Evolutionary conservation across 2,888 invertebrate species (phyloP), one percentile per base, ranked within the genome.

Genomic region (Neoscelio sp.): DNA sequence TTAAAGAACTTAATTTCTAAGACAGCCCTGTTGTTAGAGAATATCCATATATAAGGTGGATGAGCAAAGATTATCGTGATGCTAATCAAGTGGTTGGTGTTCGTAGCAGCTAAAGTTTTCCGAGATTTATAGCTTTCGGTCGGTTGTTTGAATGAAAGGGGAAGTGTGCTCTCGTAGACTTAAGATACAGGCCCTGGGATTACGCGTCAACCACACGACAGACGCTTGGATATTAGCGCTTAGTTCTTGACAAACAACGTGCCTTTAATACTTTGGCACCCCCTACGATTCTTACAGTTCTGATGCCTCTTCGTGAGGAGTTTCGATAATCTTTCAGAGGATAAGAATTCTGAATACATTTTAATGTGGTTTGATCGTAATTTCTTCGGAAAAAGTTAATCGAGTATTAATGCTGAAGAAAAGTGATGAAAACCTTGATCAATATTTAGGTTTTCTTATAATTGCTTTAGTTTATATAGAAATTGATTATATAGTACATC

Each of bases 161-260:
- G 58, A 65, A 54, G 65, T 58, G 38, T 56, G 38, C 10, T 54
- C 13, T 33, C 48, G 50, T 60, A 71, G 67, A 65, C 75, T 50
- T 67, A 77, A 78, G 82, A 81, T 80, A 80, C 80, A 78, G 80
- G 80, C 79, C 77, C 75, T 75, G 79, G 83, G 85, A 86, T 86
- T 86, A 85, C 81, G 82, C 80, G 85, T 84, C 85, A 85, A 86
- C 86, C 86, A 78, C 86, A 86, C 83, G 83, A 84, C 84, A 86
- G 82, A 62, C 67, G 62, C 56, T 54, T 62, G 50, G 56, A 78
- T 68, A 73, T 78, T 78, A 78, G 67, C 73, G 56, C 64, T 58
- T 62, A 50, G 50, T 23, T 70, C 64, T 62, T 64, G 78, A 74
- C 46, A 42, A 75, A 74, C 65, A 58, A 38, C 50, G 35, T 28